These are phyloP conservation scores for Pseudochirops cupreus DNA, from an alignment of 2,797 vertebrate genomes.

Conservation along the genomic window DNA sequence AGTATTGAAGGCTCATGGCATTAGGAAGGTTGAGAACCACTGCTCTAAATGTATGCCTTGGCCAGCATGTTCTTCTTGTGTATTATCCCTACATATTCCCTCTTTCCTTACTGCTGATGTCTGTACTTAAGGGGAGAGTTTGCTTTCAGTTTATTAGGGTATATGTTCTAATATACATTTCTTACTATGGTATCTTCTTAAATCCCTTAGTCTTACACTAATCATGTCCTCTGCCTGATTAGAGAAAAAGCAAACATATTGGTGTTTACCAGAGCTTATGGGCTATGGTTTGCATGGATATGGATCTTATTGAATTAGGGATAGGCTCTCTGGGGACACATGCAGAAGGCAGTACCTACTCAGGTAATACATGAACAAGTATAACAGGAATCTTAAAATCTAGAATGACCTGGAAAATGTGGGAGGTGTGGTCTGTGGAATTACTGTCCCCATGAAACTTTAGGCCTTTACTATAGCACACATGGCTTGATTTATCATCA, in stretches of 20 bases:
- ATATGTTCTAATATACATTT: background rate
- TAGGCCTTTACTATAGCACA: background rate
- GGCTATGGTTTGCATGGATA: background rate
- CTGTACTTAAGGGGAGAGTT: background rate
- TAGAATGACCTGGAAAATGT: background rate
- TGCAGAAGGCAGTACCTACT: background rate
- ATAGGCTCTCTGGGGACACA: background rate
- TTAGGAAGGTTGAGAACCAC: too few relatives aligned
- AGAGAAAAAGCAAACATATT: background rate
- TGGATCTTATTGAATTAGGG: background rate
- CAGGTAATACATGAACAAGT: background rate
- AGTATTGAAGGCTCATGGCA: too few relatives aligned
- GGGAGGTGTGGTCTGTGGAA: background rate
- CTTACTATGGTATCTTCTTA: background rate
- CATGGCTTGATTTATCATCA: background rate
- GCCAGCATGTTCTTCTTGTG: background rate
- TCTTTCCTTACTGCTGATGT: background rate
- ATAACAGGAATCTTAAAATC: background rate
- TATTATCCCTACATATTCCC: background rate
- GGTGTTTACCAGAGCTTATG: background rate
- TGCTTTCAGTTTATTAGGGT: background rate
- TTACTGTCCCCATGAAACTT: background rate
- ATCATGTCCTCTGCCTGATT: background rate
- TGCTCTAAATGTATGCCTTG: background rate
- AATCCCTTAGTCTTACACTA: background rate